These are phyloP conservation scores for Coranthus polyacanthus DNA, from an alignment of 2,797 vertebrate genomes.

Conservation along the genomic window DNA sequence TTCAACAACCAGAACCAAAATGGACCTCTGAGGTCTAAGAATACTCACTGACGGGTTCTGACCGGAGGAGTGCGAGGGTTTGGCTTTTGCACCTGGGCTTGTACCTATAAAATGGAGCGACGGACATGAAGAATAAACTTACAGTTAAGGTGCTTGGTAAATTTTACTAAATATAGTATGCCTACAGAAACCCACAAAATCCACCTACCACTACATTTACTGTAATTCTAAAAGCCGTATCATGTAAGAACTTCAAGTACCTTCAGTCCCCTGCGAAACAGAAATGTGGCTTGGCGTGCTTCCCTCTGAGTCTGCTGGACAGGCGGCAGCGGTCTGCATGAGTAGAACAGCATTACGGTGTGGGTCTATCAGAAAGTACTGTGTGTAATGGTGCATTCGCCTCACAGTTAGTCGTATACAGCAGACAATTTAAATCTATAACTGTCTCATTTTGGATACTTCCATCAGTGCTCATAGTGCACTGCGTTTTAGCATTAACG, in stretches of 20 bases:
- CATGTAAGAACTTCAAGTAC: constrained; percentile 70
- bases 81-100: constrained; percentile 78
- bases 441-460: too few relatives aligned
- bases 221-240: too few relatives aligned
- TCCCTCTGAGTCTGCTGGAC: constrained; percentile 87
- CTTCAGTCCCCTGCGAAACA: constrained; percentile 94
- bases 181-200: too few relatives aligned
- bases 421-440: background rate
- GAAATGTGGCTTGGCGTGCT: constrained; percentile 94
- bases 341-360: background rate
- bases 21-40: background rate
- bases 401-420: background rate
- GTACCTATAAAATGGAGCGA: constrained; percentile 47
- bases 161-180: background rate
- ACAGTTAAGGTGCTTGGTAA: background rate
- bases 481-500: too few relatives aligned
- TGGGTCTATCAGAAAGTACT: background rate
- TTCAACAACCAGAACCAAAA: background rate
- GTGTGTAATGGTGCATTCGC: background rate
- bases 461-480: too few relatives aligned
- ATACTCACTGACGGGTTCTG: constrained; percentile 89
- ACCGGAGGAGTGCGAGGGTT: constrained; percentile 71
- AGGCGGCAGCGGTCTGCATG: constrained; percentile 69
- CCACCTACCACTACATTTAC: background rate
- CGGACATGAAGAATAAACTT: background rate